Conservation (phyloP, 2,797 vertebrate species). For the Oceanodroma leucorhoa region DNA sequence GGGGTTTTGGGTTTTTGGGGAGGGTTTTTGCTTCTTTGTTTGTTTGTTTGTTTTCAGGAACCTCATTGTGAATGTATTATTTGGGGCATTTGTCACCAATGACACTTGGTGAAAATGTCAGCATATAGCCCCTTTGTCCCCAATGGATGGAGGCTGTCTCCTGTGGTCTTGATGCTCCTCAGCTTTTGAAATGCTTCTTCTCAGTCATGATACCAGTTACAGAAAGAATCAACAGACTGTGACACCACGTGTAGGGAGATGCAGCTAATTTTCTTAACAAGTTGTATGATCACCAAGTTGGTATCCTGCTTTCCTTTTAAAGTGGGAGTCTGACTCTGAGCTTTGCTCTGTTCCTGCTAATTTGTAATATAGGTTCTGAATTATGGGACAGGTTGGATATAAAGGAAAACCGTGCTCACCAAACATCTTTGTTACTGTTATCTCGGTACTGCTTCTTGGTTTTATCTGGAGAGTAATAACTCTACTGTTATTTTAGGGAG, state of each 20-base stretch:
- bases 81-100: neutral
- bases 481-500: neutral
- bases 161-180: neutral
- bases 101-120: no score
- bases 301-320: neutral
- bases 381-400: neutral
- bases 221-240: accelerated
- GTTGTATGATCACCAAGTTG: neutral
- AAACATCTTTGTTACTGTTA: neutral
- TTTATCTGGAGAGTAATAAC: neutral
- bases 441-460: neutral
- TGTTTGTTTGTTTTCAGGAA: neutral
- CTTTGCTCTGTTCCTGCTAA: neutral
- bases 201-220: accelerated
- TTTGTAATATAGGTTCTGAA: neutral
- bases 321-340: neutral
- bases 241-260: accelerated
- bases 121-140: neutral
- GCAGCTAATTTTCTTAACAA: neutral
- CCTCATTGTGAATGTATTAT: neutral
- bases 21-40: neutral
- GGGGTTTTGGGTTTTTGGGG: accelerated
- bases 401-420: neutral
- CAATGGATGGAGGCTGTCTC: neutral
- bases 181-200: neutral